phyloP scores from a whole-genome alignment of 2,797 vertebrate genomes.

The Diplodus sargus region DNA sequence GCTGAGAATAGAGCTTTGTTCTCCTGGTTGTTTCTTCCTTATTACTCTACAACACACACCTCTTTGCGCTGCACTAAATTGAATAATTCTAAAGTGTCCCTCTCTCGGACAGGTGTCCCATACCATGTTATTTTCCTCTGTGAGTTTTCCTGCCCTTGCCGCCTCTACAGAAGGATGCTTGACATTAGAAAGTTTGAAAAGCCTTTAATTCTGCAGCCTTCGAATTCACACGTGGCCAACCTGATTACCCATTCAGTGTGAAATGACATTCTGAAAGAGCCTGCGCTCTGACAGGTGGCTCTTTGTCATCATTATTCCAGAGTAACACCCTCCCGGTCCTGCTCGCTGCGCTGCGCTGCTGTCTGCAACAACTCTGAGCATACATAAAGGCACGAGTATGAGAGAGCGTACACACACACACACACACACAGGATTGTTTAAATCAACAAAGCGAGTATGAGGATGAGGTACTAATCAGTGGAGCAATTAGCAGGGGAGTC shows the following conservation, averaged over 20 bases:
- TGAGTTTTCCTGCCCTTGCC: background rate
- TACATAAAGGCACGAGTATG: background rate
- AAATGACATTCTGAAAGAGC: conserved; percentile 46
- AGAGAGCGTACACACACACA: background rate
- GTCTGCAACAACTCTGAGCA: background rate
- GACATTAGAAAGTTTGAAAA: conserved; percentile 43
- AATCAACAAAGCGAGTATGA: background rate
- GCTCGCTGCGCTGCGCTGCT: background rate
- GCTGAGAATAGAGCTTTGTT: background rate
- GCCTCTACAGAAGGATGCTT: conserved; percentile 1
- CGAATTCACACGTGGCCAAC: conserved; percentile 23
- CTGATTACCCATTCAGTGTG: conserved; percentile 52
- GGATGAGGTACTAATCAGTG: conserved; percentile 19
- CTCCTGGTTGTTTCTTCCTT: background rate
- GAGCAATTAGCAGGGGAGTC: conserved; percentile 17
- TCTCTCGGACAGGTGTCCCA: conserved; percentile 28
- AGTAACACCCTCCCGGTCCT: conserved; percentile 28
- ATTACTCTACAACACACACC: conserved; percentile 18
- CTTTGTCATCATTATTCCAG: conserved; percentile 62
- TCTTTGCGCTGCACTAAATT: conserved; percentile 18
- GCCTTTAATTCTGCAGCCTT: conserved; percentile 30
- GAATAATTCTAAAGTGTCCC: conserved; percentile 16
- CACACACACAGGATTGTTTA: conserved; percentile 1
- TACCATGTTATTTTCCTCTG: conserved; percentile 18
- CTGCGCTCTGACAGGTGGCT: conserved; percentile 54